Conservation (phyloP, 2,888 invertebrate genomes). For the Dolichomitus sp. region DNA sequence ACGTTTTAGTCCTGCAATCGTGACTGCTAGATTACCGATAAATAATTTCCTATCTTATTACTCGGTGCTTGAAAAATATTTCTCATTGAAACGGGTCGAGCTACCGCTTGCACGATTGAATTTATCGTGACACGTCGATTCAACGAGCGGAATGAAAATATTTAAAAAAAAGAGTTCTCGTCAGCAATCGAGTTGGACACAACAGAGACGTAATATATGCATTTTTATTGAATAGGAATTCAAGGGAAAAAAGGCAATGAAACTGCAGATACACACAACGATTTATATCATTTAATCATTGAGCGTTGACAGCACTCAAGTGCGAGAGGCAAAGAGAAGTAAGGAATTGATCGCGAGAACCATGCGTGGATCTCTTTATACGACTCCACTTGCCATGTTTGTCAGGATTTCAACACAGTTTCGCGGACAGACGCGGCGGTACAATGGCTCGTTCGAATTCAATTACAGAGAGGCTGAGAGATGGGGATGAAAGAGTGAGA, state of each 20-base stretch:
- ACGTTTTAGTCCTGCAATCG: not conserved
- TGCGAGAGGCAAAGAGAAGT: not conserved
- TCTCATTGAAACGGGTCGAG: not conserved
- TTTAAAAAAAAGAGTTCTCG: not conserved
- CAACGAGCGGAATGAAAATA: slow-evolving; percentile 3
- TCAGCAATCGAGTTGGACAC: not conserved
- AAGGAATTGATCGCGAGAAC: not conserved
- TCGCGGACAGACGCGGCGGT: not conserved
- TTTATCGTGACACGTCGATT: slow-evolving; percentile 14
- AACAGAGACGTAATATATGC: slow-evolving; percentile 26
- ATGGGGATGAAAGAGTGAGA: slow-evolving; percentile 5
- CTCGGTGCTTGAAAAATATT: not conserved
- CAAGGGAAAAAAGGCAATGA: slow-evolving; percentile 25
- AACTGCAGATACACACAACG: slow-evolving; percentile 32
- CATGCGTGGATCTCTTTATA: slow-evolving; percentile 1
- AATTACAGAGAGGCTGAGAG: slow-evolving; percentile 22
- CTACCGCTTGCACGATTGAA: slow-evolving; percentile 33
- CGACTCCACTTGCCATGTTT: slow-evolving; percentile 4
- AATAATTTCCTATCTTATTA: not conserved
- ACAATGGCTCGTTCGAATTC: slow-evolving; percentile 37
- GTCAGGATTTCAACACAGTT: slow-evolving; percentile 40
- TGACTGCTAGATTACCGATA: not conserved
- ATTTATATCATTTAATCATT: slow-evolving; percentile 59
- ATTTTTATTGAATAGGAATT: slow-evolving; percentile 51
- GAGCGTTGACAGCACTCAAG: slow-evolving; percentile 13